Base-by-base conservation (phyloP, 2,888 invertebrate genomes). In the Trachelus tabidus region DNA sequence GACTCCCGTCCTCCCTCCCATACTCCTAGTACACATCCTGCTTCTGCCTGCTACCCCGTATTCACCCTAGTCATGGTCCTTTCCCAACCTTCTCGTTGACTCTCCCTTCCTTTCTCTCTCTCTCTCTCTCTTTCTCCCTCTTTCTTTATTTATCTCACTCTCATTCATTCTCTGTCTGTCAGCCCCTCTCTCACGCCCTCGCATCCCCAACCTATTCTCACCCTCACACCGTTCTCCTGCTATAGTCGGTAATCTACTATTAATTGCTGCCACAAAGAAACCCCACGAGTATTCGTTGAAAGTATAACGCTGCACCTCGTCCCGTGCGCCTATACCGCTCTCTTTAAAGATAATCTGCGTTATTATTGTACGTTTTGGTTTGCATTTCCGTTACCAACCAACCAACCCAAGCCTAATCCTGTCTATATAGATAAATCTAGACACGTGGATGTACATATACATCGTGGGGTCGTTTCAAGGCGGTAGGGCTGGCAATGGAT, bases 181-280 rank as follows among this genome's bases (percentile, higher is more conserved):
- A 34, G 71, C 71, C 30, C 71, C 35, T 73, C 30, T 35, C 34
- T n/a, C 74, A 34, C 74, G 30, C 35, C 34, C 35, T 35, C 74
- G 3, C 74, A n/a, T 35, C 34, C 34, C 33, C 34, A 75, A 69
- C 40, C 77, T 34, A 80, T 79, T 80, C 81, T 73, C 77, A 71
- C 71, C 71, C 71, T 71, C 71, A 33, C 31, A 0, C 34, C 15
- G 31, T 71, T 33, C 71, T 71, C 68, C 37, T 34, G 35, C 77
- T 79, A 83, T 83, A 88, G 83, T 83, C 85, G 85, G 86, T 91
- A 90, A 91, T 91, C 90, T 90, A 87, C 89, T 89, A 91, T 91
- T 91, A 91, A 91, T 91, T 91, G 90, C 89, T 86, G 85, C 87
- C 88, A 87, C 90, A 90, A 89, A 89, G 88, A 88, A 87, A 86